phyloP scores from a whole-genome alignment of 1,140 invertebrate genomes.

The Cyclargus thomasi region DNA sequence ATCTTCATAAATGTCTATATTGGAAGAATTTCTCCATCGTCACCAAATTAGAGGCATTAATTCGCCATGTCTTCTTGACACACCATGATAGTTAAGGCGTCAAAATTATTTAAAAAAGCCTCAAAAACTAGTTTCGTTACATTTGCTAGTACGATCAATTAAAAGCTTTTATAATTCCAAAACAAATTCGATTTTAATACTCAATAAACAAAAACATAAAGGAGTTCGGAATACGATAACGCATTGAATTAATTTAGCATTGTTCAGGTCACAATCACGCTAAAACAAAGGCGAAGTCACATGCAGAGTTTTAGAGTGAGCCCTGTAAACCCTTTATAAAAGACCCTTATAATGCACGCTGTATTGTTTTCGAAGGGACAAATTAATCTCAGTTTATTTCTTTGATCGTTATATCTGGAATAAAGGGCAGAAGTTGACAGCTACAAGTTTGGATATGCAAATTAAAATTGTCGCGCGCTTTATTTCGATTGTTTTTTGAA shows the following conservation, averaged over 20 bases:
- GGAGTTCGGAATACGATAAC: constrained; percentile 24
- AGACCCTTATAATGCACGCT: constrained; percentile 38
- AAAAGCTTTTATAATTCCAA: constrained; percentile 16
- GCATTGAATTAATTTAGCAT: constrained; percentile 44
- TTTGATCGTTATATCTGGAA: constrained; percentile 59
- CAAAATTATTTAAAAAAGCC: no score
- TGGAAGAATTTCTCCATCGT: no score
- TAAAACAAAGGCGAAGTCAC: constrained; percentile 68
- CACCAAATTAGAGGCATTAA: no score
- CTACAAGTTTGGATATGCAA: constrained; percentile 58
- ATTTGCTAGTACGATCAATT: no score
- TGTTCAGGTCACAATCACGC: constrained; percentile 59
- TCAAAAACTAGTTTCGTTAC: no score
- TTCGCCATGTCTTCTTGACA: no score
- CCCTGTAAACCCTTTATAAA: constrained; percentile 50
- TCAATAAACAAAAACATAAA: constrained; percentile 15
- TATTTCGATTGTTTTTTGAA: constrained; percentile 18
- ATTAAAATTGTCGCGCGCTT: constrained; percentile 37
- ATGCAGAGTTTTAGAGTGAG: constrained; percentile 69
- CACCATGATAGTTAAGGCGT: no score
- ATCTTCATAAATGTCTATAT: no score
- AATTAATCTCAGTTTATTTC: constrained; percentile 71
- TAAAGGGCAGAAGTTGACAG: constrained; percentile 51
- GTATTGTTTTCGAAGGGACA: constrained; percentile 58
- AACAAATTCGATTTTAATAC: constrained; percentile 4